Conservation (phyloP, 2,113 vertebrate species). For the Physeter macrocephalus region DNA sequence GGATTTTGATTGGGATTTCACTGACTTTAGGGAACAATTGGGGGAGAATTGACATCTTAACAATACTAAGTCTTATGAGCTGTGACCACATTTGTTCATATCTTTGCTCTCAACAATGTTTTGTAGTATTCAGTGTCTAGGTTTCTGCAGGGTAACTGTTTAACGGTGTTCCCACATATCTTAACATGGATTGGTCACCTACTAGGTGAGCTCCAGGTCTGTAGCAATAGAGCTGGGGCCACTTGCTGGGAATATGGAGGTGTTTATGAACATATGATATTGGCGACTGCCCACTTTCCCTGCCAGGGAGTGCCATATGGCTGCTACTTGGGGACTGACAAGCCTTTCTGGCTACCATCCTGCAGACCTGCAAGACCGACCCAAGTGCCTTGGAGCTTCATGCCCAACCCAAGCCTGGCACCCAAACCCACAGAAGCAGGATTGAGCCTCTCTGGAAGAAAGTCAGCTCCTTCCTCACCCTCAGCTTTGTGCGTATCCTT, state of each 20-base stretch:
- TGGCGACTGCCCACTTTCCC: neutral
- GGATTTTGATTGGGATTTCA: neutral
- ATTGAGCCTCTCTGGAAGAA: neutral
- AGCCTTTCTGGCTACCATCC: neutral
- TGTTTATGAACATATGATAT: neutral
- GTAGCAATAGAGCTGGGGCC: neutral
- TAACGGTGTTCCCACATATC: neutral
- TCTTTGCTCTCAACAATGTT: neutral
- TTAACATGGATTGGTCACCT: neutral
- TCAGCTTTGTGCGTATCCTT: neutral
- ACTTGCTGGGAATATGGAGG: neutral
- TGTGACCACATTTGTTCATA: neutral
- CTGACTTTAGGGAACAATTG: neutral
- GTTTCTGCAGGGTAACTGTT: neutral
- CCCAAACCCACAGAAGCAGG: neutral
- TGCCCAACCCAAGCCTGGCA: neutral
- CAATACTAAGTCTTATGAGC: neutral
- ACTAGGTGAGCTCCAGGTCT: neutral
- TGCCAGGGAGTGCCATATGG: neutral
- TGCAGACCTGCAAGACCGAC: neutral
- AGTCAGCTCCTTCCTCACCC: neutral
- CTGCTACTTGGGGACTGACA: neutral
- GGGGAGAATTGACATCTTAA: neutral
- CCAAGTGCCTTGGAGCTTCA: neutral
- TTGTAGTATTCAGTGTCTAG: neutral